These are phyloP conservation scores for Aradus depressus DNA, from an alignment of 2,888 invertebrate genomes.

Conservation along the genomic window DNA sequence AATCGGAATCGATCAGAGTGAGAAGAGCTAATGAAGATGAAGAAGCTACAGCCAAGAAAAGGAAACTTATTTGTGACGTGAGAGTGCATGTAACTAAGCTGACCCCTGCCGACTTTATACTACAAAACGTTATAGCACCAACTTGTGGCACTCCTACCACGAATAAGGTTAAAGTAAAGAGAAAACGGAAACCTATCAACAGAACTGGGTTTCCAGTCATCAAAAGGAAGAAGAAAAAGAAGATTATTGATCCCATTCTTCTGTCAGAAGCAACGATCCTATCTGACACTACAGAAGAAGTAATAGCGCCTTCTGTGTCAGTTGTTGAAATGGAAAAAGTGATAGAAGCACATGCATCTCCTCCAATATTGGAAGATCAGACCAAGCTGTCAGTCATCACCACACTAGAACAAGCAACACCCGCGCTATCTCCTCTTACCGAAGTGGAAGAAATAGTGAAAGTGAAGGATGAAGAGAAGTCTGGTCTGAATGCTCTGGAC, in stretches of 20 bases:
- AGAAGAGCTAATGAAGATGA: conserved; percentile 16
- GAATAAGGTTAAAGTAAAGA: conserved; percentile 39
- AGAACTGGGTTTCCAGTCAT: conserved; percentile 78
- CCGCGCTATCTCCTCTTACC: conserved; percentile 20
- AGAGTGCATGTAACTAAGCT: conserved; percentile 34
- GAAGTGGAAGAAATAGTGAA: conserved; percentile 14
- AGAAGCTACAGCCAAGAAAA: conserved; percentile 23
- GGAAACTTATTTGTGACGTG: conserved; percentile 31
- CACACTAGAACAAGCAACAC: conserved; percentile 19
- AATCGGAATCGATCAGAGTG: conserved; percentile 21
- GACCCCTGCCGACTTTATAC: conserved; percentile 28
- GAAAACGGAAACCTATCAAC: conserved; percentile 62
- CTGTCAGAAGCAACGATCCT: not conserved
- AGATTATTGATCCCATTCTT: not conserved
- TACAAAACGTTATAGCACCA: conserved; percentile 27
- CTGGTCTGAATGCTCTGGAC: not conserved
- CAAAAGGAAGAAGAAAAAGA: conserved; percentile 62
- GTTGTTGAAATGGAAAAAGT: too few species aligned
- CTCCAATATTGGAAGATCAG: conserved; percentile 24
- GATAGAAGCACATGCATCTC: too few species aligned
- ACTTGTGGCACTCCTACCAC: not conserved
- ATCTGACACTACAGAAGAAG: too few species aligned
- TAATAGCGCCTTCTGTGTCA: not conserved
- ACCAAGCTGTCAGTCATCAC: conserved; percentile 14
- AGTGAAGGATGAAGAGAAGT: not conserved